Evolutionary conservation across 2,888 invertebrate genomes (phyloP).

Genomic region (Entomobrya multifasciata): DNA sequence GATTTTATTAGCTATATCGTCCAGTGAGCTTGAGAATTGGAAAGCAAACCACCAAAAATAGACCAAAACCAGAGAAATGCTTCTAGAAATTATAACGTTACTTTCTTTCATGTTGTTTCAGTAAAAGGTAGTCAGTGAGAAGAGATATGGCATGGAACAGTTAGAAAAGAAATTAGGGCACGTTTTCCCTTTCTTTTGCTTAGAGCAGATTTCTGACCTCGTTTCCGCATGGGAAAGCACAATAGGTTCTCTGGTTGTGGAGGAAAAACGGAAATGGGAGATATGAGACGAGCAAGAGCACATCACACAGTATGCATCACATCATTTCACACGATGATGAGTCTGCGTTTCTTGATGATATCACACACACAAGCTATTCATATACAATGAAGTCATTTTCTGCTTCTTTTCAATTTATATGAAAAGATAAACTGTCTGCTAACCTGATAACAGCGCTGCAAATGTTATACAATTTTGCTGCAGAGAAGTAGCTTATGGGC

Average conservation of each 20-base stretch:
- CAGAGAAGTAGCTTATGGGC: no score
- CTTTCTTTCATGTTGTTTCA: no score
- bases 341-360: constrained; percentile 2
- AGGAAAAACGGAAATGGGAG: constrained; percentile 11
- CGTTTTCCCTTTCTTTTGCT: constrained; percentile 42
- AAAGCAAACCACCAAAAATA: not conserved
- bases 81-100: no score
- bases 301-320: constrained; percentile 13
- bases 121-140: not conserved
- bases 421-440: constrained; percentile 29
- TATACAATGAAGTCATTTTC: constrained; percentile 28
- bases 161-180: constrained; percentile 47
- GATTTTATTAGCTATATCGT: not conserved
- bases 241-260: no score
- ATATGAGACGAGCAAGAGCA: no score
- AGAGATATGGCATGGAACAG: not conserved
- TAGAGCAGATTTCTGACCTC: constrained; percentile 61
- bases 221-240: constrained; percentile 54
- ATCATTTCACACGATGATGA: constrained; percentile 24
- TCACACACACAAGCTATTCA: no score
- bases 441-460: not conserved
- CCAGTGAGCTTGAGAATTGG: not conserved
- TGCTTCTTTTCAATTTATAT: constrained; percentile 20
- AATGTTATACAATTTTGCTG: no score
- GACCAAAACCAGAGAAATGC: no score